Conservation (phyloP, 2,888 invertebrate species). For the Tinea trinotella region DNA sequence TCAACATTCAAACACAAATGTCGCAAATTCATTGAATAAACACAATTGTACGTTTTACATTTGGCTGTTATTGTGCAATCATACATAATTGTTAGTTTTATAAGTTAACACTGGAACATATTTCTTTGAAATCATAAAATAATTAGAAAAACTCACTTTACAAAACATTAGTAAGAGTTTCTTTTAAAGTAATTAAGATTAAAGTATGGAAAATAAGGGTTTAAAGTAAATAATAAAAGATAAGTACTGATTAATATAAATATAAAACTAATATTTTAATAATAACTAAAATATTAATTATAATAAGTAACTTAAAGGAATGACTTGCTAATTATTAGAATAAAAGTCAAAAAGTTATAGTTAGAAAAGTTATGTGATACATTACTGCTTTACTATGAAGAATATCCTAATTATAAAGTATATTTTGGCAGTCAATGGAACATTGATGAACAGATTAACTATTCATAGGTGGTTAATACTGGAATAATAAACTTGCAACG, state of each 20-base stretch:
- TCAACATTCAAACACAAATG: background rate
- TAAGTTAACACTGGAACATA: too few relatives aligned
- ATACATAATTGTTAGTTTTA: too few relatives aligned
- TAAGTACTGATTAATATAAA: conserved; percentile 18
- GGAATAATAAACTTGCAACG: too few relatives aligned
- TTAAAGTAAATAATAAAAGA: background rate
- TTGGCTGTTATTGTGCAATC: too few relatives aligned
- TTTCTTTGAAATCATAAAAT: too few relatives aligned
- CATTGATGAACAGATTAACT: too few relatives aligned
- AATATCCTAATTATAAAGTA: background rate
- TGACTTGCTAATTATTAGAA: conserved; percentile 21
- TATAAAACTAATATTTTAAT: conserved; percentile 24
- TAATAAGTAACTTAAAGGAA: conserved; percentile 25
- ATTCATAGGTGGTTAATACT: too few relatives aligned
- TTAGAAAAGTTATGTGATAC: conserved; percentile 21
- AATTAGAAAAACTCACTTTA: too few relatives aligned
- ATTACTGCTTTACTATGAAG: background rate
- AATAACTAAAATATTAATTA: conserved; percentile 19
- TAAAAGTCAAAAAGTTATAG: conserved; percentile 15
- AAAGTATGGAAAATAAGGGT: background rate
- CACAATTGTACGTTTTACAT: too few relatives aligned
- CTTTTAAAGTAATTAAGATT: too few relatives aligned
- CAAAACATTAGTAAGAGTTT: too few relatives aligned
- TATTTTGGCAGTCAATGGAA: background rate
- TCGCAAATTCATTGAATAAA: background rate